phyloP scores from a whole-genome alignment of 2,113 vertebrate genomes.

The Rattus rattus region DNA sequence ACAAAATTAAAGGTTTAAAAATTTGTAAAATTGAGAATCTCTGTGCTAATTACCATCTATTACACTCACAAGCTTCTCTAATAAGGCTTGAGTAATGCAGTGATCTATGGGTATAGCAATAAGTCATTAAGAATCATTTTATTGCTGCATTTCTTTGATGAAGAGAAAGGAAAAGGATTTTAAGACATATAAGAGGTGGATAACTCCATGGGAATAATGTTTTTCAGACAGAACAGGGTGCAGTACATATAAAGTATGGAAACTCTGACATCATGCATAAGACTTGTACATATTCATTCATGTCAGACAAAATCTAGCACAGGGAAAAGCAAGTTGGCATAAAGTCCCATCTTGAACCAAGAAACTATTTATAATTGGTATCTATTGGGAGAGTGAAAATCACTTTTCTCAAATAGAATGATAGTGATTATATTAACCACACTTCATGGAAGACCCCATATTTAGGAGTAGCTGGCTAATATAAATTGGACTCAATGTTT shows the following conservation, averaged over 20 bases:
- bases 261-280: not conserved
- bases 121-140: not conserved
- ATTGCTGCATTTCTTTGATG: not conserved
- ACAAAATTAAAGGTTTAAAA: not conserved
- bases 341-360: not conserved
- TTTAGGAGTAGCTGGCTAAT: not conserved
- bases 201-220: not conserved
- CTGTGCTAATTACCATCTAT: not conserved
- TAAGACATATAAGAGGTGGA: not conserved
- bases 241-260: not conserved
- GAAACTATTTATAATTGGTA: not conserved
- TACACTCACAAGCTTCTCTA: not conserved
- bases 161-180: not conserved
- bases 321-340: not conserved
- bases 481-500: not conserved
- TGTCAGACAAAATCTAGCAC: not conserved
- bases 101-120: not conserved
- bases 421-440: not conserved
- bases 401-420: not conserved
- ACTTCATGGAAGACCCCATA: not conserved
- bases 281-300: not conserved
- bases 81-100: not conserved
- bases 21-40: not conserved
- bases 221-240: not conserved
- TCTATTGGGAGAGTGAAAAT: not conserved